Evolutionary conservation across 2,888 invertebrate genomes (phyloP), one percentile per base, ranked within the genome.

Genomic region (Chrysotoxum bicinctum): DNA sequence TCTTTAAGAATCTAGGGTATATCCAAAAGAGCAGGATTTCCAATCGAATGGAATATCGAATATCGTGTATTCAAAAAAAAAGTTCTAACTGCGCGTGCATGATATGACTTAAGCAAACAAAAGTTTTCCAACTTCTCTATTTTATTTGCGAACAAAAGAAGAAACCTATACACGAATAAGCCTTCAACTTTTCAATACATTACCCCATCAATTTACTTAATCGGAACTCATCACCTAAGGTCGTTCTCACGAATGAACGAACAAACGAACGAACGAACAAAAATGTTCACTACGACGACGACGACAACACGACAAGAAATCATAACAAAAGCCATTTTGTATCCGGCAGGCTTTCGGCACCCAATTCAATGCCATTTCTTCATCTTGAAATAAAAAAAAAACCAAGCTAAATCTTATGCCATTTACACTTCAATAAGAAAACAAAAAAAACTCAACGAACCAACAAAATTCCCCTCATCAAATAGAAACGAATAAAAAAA

Each of bases 261-360:
- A 43, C 12, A 16, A 45, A 62, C 43, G 43, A 56, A 77, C 19
- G 62, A 62, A 43, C 26, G 16, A 62, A 43, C 12, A n/a, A 45
- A 43, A 23, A 60, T 37, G 37, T 60, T 9, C 23, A 62, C 45
- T 23, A 40, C 6, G 26, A 10, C 35, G 14, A 40, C 40, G n/a
- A 40, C 26, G 14, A 64, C 40, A 32, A 43, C 40, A 40, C 6
- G 62, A 50, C 48, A 30, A 52, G 56, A 74, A 83, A 83, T 83
- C 79, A 83, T 79, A 83, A 83, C 82, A 77, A 77, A 77, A 77
- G 43, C 43, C 84, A 70, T 75, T 58, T 78, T 35, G 83, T 78
- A 73, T 69, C 75, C 70, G 64, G 43, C 62, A 48, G 45, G 66
- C 48, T 72, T 79, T 72, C 79, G 21, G 48, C 75, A 72, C 75